Percentiles rank a stretch among this genome's conserved stretches.
phyloP scores from a whole-genome alignment of 2,888 invertebrate genomes.

The Apamea crenata region DNA sequence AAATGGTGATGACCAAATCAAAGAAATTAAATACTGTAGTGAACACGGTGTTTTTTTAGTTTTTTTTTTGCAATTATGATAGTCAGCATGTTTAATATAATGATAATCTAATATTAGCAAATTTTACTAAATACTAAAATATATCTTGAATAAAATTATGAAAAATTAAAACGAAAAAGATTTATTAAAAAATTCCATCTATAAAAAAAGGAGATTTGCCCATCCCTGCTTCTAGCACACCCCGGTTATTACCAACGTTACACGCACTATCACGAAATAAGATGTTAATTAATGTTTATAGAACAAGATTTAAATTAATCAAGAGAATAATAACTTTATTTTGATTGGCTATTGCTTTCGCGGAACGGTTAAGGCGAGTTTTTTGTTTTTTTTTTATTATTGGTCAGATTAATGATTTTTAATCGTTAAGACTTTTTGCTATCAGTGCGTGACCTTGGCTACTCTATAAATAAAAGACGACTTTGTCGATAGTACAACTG shows the following conservation, averaged over 20 bases:
- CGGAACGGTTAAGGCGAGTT: constrained; percentile 52
- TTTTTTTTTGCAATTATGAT: neutral
- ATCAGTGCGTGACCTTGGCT: constrained; percentile 51
- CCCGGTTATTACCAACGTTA: constrained; percentile 71
- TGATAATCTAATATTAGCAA: neutral
- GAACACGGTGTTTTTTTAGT: neutral
- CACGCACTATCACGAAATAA: constrained; percentile 82
- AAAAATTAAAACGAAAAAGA: neutral
- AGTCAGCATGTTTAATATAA: neutral
- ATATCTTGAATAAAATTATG: neutral
- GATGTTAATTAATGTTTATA: constrained; percentile 79
- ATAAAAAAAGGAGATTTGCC: neutral
- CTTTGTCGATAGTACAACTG: constrained; percentile 17
- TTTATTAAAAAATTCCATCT: neutral
- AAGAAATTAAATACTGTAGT: neutral
- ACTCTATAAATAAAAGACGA: constrained; percentile 42
- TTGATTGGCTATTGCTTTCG: constrained; percentile 72
- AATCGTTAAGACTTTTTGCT: constrained; percentile 55
- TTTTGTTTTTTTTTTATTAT: constrained; percentile 54
- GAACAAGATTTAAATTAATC: constrained; percentile 81
- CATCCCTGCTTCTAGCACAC: neutral
- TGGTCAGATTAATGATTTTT: constrained; percentile 62
- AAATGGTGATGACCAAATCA: too few relatives aligned
- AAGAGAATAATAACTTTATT: constrained; percentile 78
- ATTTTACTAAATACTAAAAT: neutral